Percentiles rank a stretch among this genome's conserved stretches.
Conservation (phyloP, 1,140 invertebrate genomes). For the Penaeus indicus region DNA sequence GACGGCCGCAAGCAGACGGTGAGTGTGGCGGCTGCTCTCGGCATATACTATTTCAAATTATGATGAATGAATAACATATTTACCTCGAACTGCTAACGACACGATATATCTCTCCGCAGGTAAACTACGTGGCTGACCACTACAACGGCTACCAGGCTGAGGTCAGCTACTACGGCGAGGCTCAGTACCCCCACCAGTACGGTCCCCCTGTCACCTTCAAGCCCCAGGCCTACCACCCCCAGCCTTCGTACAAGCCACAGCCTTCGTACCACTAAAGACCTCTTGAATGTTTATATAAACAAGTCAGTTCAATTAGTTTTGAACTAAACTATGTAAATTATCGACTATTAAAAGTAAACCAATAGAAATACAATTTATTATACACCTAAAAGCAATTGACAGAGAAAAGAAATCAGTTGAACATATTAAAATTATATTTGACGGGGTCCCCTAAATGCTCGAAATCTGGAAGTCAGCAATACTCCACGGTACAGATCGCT, state of each 20-base stretch:
- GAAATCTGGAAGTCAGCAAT: background rate
- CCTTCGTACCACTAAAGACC: conserved; percentile 28
- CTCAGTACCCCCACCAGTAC: conserved; percentile 55
- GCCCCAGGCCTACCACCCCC: conserved; percentile 38
- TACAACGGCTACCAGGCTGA: too few species aligned
- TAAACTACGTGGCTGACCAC: conserved; percentile 60
- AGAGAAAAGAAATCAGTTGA: too few species aligned
- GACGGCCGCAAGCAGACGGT: conserved; percentile 72
- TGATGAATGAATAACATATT: background rate
- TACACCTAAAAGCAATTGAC: too few species aligned
- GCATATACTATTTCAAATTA: background rate
- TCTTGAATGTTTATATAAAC: background rate
- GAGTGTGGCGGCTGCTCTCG: background rate
- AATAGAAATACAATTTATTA: too few species aligned
- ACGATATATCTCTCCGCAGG: background rate
- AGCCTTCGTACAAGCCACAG: background rate
- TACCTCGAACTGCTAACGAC: background rate
- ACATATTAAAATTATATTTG: too few species aligned
- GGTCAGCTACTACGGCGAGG: conserved; percentile 65
- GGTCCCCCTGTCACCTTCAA: conserved; percentile 55
- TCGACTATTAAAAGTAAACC: too few species aligned
- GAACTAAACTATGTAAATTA: background rate
- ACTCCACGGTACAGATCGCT: too few species aligned
- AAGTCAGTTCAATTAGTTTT: too few species aligned
- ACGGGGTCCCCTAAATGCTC: too few species aligned